phyloP scores from a whole-genome alignment of 1,140 invertebrate species.

The Pseudomyrmex cubaensis region DNA sequence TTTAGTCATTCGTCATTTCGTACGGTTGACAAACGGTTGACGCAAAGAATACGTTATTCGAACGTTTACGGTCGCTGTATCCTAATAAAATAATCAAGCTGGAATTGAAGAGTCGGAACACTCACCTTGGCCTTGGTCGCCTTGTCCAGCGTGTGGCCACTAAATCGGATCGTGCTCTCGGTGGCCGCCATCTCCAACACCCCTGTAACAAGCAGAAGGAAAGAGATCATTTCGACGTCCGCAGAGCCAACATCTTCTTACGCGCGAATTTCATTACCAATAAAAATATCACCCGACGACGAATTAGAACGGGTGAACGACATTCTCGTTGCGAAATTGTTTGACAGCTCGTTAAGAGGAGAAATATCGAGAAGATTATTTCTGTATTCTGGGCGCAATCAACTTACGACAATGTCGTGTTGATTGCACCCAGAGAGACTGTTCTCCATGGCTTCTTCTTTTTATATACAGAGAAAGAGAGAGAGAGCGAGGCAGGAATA shows the following conservation, averaged over 20 bases:
- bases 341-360: background rate
- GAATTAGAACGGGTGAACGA: conserved; percentile 23
- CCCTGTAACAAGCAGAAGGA: conserved; percentile 85
- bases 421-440: background rate
- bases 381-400: background rate
- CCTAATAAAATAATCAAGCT: conserved; percentile 39
- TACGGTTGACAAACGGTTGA: background rate
- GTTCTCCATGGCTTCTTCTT: background rate
- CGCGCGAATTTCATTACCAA: conserved; percentile 1
- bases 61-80: background rate
- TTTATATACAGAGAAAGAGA: background rate
- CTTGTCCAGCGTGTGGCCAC: conserved; percentile 98
- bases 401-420: background rate
- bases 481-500: background rate
- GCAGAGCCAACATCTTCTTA: conserved; percentile 46
- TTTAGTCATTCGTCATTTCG: background rate
- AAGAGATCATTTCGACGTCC: conserved; percentile 63
- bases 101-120: conserved; percentile 16
- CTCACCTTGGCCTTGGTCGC: conserved; percentile 98
- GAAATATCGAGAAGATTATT: conserved; percentile 4
- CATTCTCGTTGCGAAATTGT: conserved; percentile 4
- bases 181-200: conserved; percentile 90
- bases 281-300: conserved; percentile 23
- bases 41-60: background rate
- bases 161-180: conserved; percentile 94